These are phyloP conservation scores for Cranoglanis bouderius DNA, from an alignment of 2,113 vertebrate species.

Conservation along the genomic window DNA sequence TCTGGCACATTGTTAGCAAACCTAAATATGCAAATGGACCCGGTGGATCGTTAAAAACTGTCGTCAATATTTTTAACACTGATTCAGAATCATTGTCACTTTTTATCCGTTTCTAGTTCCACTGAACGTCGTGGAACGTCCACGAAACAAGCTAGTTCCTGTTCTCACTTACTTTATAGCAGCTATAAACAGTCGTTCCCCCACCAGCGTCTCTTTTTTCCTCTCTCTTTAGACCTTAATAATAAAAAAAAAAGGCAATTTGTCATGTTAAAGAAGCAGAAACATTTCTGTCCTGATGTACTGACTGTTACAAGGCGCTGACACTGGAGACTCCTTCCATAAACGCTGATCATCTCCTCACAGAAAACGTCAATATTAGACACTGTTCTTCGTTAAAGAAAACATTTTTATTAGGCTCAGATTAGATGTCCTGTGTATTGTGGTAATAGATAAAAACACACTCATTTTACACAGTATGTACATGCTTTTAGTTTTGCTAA, in stretches of 20 bases:
- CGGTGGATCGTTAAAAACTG: background rate
- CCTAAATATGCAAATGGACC: background rate
- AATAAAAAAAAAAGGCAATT: background rate
- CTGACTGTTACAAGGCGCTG: background rate
- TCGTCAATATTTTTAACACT: background rate
- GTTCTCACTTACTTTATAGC: background rate
- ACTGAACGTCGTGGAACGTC: background rate
- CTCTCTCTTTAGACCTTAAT: background rate
- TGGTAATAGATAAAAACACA: background rate
- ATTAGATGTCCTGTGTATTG: background rate
- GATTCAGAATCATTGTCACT: background rate
- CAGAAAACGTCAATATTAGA: background rate
- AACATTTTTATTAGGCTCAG: background rate
- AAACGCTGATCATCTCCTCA: background rate
- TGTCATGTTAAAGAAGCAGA: background rate
- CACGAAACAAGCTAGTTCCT: background rate
- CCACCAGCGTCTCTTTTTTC: background rate
- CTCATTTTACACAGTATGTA: background rate
- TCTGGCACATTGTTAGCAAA: background rate
- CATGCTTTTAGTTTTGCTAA: background rate
- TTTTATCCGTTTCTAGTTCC: background rate
- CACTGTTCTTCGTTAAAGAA: background rate
- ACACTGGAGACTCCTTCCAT: background rate
- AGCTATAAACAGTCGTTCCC: background rate
- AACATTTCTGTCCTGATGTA: background rate